A percentile compares a stretch with the other conserved stretches of the same genome.
Evolutionary conservation across 2,797 vertebrate genomes (phyloP).

Genomic region (Monodelphis domestica): DNA sequence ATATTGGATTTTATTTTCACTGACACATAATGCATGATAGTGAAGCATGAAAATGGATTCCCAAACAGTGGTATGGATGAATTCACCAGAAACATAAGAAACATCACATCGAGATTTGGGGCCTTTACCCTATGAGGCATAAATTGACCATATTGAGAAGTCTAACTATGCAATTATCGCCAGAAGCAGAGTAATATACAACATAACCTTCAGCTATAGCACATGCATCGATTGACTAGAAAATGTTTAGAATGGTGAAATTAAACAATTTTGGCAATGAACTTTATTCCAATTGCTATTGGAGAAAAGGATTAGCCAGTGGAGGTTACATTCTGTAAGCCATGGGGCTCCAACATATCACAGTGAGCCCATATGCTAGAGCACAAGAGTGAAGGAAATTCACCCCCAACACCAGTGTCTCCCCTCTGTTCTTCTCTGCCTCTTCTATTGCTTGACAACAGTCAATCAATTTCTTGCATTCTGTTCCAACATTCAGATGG

Average conservation of each 20-base stretch:
- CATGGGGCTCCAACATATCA: background rate
- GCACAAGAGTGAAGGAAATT: background rate
- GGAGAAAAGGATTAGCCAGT: background rate
- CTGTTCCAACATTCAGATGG: background rate
- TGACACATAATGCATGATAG: background rate
- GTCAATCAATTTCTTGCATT: background rate
- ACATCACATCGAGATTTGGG: background rate
- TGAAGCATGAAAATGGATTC: background rate
- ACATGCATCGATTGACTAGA: background rate
- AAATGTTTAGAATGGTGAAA: background rate
- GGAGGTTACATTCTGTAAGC: background rate
- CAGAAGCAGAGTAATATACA: too few species aligned
- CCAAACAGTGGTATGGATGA: background rate
- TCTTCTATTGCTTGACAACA: background rate
- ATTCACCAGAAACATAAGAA: background rate
- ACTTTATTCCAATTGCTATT: background rate
- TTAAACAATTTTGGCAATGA: background rate
- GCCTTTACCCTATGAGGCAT: background rate
- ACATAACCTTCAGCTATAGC: background rate
- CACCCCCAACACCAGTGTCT: background rate
- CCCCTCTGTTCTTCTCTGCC: background rate
- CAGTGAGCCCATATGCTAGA: background rate
- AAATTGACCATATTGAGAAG: background rate
- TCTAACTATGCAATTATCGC: background rate
- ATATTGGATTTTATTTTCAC: slow-evolving; percentile 2